These are phyloP conservation scores for Drosophila longiperda DNA, from an alignment of 2,888 invertebrate genomes.

Conservation along the genomic window DNA sequence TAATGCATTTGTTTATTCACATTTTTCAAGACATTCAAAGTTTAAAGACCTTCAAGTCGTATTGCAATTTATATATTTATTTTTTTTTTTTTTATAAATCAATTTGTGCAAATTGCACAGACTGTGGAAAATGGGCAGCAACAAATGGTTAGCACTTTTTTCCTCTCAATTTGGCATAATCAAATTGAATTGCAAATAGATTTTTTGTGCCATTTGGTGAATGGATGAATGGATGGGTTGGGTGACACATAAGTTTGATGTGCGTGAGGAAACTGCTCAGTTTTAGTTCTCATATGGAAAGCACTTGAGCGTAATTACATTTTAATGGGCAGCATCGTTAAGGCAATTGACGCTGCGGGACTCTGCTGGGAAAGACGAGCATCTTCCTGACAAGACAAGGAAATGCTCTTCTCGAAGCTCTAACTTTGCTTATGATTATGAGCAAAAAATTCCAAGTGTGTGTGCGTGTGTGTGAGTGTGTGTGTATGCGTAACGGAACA, in stretches of 20 bases:
- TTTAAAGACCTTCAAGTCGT: background rate
- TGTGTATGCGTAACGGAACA: constrained; percentile 55
- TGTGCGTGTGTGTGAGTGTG: background rate
- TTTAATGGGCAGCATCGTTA: constrained; percentile 52
- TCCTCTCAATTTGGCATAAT: background rate
- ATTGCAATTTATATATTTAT: background rate
- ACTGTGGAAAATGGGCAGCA: constrained; percentile 2
- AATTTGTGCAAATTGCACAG: constrained; percentile 23
- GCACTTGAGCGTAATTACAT: constrained; percentile 40
- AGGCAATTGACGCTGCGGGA: constrained; percentile 58
- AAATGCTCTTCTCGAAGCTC: constrained; percentile 1
- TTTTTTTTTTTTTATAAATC: background rate
- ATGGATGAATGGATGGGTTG: background rate
- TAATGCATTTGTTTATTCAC: background rate
- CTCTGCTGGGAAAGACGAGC: constrained; percentile 11
- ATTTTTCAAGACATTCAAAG: no score
- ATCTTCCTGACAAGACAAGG: constrained; percentile 31
- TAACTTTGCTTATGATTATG: constrained; percentile 27
- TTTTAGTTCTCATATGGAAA: constrained; percentile 36
- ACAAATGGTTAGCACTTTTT: constrained; percentile 21
- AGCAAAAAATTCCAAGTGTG: background rate
- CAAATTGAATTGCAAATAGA: constrained; percentile 31
- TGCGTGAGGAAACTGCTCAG: constrained; percentile 5
- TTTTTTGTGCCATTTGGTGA: background rate
- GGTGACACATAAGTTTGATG: background rate